phyloP scores from a whole-genome alignment of 2,797 vertebrate genomes.

The Capromys pilorides region DNA sequence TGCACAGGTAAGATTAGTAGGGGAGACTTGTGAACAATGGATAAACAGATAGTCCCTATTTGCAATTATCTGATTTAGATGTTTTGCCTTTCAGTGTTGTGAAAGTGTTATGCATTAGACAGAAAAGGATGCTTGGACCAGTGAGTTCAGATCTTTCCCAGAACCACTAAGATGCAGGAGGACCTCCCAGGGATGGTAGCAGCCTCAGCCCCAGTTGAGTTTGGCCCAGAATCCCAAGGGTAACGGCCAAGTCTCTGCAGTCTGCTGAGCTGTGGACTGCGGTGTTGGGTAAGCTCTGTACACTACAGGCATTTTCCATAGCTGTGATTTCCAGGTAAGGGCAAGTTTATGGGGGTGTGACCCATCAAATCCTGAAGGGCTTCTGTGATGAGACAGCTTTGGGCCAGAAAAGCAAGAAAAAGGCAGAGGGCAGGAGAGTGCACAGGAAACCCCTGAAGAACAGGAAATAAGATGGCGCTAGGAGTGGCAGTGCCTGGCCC shows the following conservation, averaged over 20 bases:
- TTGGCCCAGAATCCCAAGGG: too few species aligned
- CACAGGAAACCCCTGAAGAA: background rate
- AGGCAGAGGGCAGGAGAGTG: rapidly evolving
- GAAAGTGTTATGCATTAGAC: background rate
- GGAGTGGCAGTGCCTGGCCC: background rate
- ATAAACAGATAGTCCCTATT: background rate
- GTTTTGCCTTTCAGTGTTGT: background rate
- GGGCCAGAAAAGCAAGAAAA: rapidly evolving
- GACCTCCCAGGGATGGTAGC: background rate
- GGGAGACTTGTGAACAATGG: background rate
- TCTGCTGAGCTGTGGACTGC: background rate
- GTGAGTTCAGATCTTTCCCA: background rate
- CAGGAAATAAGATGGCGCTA: rapidly evolving
- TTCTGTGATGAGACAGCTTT: background rate
- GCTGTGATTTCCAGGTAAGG: background rate
- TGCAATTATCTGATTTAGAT: background rate
- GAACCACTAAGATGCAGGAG: background rate
- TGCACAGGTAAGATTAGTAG: background rate
- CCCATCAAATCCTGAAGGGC: background rate
- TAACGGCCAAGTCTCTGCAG: background rate
- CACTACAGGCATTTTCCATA: background rate
- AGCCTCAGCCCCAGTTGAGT: background rate
- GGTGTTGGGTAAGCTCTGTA: background rate
- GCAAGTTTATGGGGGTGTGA: background rate
- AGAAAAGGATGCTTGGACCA: background rate